Evolutionary conservation across 2,113 vertebrate genomes (phyloP), one percentile per base, ranked within the genome.

Genomic region (Psilopogon haemacephalus): DNA sequence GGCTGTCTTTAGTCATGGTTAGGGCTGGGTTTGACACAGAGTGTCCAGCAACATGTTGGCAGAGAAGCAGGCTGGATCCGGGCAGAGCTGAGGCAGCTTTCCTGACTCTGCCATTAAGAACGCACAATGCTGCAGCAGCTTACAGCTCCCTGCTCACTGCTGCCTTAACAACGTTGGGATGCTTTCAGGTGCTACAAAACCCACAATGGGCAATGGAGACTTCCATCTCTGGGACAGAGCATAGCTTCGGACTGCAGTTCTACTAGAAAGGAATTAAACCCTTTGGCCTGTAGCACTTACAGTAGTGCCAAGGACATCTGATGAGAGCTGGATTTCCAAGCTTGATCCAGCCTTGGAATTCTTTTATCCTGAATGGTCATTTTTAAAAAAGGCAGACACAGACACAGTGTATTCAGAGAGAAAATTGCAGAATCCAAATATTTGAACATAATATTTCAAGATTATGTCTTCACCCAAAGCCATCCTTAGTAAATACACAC

Each of bases 21-120:
- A 18, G 8, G 37, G 15, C 8, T 77, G 59, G 23, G 5, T 23
- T 92, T 81, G 26, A 23, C 0, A 1, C 35, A 30, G 0, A 0
- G n/a, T n/a, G 32, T 20, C 37, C 44, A 37, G 48, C 44, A n/a
- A 21, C 6, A 6, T 4, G 3, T 59, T 77, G 73, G 40, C 17
- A 70, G 40, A 68, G 35, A 42, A 88, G 8, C 12, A 46, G 30
- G 11, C 15, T 76, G 79, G 59, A 24, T 50, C 14, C 58, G 73
- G 33, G 54, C 48, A 80, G 26, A 67, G 56, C 70, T 91, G 59
- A 14, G 63, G 6, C 33, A 75, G 40, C 8, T 74, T 42, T 4
- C 16, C 26, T 42, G 32, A 27, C 27, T 38, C 13, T 90, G 55
- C 27, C 64, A 8, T 16, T 20, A 13, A 4, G 28, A 5, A 21